Base-by-base conservation (phyloP, 2,113 vertebrate species). In the Cryptotis parvus region DNA sequence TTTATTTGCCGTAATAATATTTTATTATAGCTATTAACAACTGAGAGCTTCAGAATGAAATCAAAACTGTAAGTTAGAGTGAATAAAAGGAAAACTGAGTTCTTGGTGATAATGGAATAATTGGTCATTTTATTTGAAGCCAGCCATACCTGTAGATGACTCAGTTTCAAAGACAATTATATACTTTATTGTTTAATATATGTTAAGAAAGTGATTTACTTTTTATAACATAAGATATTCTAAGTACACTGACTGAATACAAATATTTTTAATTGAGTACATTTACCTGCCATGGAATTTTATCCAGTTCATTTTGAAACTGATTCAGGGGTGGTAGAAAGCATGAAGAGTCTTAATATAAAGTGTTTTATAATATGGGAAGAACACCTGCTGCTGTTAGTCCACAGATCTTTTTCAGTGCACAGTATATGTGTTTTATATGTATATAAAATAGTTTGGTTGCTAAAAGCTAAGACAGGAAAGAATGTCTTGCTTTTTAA, bases 271-370 rank as follows among this genome's bases (percentile, higher is more conserved):
- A 55, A 41, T 41, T 72, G 66, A 66, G 11, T 39, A 3, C 10
- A 82, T 89, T 78, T 87, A 43, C 24, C 39, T 1, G 26, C 20
- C 16, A 9, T 83, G 33, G 74, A 73, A 66, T 74, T 18, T 41
- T 74, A 93, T 82, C 31, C 18, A 52, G 37, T n/a, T 49, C 61
- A 24, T n/a, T 58, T 91, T 89, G 2, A 9, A 91, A 76, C 14
- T 55, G 22, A 73, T 6, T 31, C 87, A 49, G 70, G 37, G 35
- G n/a, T 65, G 29, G 8, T 16, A 78, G 26, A 85, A 14, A 9
- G 29, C n/a, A 70, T 69, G 27, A 83, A 41, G 82, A 29, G n/a
- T 79, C 73, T 58, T 58, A 78, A 61, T 31, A 78, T n/a, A 27
- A n/a, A n/a, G 45, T 27, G 3, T 15, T 3, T 74, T 45, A 61